Evolutionary conservation across 2,113 vertebrate species (phyloP).

Genomic region (Microcebus jonahi): DNA sequence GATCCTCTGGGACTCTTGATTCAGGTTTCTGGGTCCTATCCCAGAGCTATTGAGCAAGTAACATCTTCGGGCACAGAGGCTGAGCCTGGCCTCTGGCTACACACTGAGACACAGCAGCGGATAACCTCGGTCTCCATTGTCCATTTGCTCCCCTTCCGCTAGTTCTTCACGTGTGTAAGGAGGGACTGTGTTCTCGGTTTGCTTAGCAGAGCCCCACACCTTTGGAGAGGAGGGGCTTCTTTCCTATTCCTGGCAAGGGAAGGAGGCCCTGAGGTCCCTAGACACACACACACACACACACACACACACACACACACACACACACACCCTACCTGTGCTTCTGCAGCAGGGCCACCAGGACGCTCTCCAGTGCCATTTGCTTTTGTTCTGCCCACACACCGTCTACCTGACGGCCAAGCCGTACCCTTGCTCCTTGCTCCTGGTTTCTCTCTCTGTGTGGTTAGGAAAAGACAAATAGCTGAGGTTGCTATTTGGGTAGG

Average conservation of each 20-base stretch:
- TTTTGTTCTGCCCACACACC: slow-evolving; percentile 80
- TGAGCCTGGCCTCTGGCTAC: background rate
- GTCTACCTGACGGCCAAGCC: slow-evolving; percentile 81
- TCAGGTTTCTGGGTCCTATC: background rate
- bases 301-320: slow-evolving; percentile 61
- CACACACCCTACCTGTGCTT: slow-evolving; percentile 75
- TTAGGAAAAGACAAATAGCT: background rate
- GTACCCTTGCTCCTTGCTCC: slow-evolving; percentile 62
- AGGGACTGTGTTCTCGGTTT: background rate
- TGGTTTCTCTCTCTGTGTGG: slow-evolving; percentile 58
- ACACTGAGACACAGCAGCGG: background rate
- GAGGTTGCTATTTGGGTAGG: background rate
- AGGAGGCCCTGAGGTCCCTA: background rate
- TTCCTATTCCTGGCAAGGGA: background rate
- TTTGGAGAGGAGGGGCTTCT: background rate
- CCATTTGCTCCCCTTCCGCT: background rate
- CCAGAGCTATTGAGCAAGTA: background rate
- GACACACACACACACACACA: background rate
- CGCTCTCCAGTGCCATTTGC: slow-evolving; percentile 77
- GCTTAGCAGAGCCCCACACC: background rate
- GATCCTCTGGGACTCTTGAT: background rate
- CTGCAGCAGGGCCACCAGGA: slow-evolving; percentile 81
- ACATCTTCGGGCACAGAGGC: background rate
- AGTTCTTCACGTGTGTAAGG: background rate
- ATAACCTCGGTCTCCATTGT: background rate